Evolutionary conservation across 2,113 vertebrate genomes (phyloP), one percentile per base, ranked within the genome.

Genomic region (Hippoglossus stenolepis): DNA sequence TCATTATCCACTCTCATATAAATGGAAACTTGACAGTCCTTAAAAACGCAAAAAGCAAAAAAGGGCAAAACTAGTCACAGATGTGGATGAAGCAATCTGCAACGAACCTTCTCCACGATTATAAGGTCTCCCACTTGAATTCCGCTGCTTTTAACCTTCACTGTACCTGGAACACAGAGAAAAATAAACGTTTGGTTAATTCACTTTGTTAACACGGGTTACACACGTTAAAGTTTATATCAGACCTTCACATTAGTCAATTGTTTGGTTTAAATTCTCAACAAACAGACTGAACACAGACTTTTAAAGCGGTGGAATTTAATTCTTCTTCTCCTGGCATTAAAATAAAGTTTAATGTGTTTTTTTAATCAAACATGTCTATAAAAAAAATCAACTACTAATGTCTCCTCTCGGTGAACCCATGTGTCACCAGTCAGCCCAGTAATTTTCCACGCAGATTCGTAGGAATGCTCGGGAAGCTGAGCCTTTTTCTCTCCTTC

Each of bases 111-210:
- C 73, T 99, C 98, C 13, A 99, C 96, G n/a, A 99, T 96, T 89
- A 99, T 96, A 17, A 99, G 97, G 65, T 99, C 98, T 12, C 98
- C 98, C 1, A 99, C 98, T 93, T 99, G 98, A 87, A 99, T 99
- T 23, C 90, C 94, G 15, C 96, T 97, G 85, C 98, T 99, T 93
- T 98, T 98, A 88, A 99, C 97, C 88, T 98, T 98, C 83, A 97
- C 93, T 0, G 97, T 99, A 45, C 98, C 98, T 99, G 93, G 65
- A 87, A 88, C 0, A 77, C 20, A 79, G 2, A 79, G 1, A 5
- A 31, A 6, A 31, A 7, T 1, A 6, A 31, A 5, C 5, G 28
- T 31, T 31, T 31, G 31, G 31, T 31, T 31, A 31, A 43, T 15
- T 51, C 17, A 40, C 13, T 28, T 57, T 72, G 21, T 24, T 12